These are phyloP conservation scores for Patella vulgata DNA, from an alignment of 1,140 invertebrate species.

Conservation along the genomic window DNA sequence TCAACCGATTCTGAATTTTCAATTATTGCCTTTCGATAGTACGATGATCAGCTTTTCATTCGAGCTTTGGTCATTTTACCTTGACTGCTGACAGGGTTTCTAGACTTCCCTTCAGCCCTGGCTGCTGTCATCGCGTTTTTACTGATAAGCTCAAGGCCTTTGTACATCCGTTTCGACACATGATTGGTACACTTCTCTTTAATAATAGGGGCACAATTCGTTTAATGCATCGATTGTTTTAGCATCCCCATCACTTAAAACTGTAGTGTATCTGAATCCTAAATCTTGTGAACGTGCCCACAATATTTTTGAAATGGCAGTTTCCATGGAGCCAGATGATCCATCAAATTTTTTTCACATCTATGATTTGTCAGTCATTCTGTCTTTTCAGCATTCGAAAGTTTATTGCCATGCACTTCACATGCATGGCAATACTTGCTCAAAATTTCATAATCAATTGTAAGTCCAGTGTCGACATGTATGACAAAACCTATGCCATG, in stretches of 20 bases:
- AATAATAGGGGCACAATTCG: background rate
- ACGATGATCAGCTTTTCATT: too few relatives aligned
- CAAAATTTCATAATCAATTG: background rate
- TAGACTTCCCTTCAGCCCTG: too few relatives aligned
- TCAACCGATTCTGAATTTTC: too few relatives aligned
- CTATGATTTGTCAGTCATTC: background rate
- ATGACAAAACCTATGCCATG: constrained; percentile 6
- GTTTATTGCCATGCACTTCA: background rate
- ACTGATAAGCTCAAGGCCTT: background rate
- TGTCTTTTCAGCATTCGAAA: background rate
- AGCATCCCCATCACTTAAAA: constrained; percentile 5
- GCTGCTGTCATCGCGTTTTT: too few relatives aligned
- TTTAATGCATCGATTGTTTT: background rate
- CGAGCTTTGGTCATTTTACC: too few relatives aligned
- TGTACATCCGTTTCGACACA: constrained; percentile 3
- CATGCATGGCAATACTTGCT: constrained; percentile 6
- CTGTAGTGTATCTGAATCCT: constrained; percentile 1
- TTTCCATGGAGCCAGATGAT: constrained; percentile 11
- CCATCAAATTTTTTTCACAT: constrained; percentile 9
- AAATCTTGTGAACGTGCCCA: background rate
- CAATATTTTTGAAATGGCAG: background rate
- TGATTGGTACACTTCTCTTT: constrained; percentile 20
- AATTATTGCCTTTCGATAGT: too few relatives aligned
- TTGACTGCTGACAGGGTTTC: too few relatives aligned
- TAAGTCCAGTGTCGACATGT: background rate